Conservation (phyloP, 2,888 invertebrate genomes). For the Scaptomyza parva region DNA sequence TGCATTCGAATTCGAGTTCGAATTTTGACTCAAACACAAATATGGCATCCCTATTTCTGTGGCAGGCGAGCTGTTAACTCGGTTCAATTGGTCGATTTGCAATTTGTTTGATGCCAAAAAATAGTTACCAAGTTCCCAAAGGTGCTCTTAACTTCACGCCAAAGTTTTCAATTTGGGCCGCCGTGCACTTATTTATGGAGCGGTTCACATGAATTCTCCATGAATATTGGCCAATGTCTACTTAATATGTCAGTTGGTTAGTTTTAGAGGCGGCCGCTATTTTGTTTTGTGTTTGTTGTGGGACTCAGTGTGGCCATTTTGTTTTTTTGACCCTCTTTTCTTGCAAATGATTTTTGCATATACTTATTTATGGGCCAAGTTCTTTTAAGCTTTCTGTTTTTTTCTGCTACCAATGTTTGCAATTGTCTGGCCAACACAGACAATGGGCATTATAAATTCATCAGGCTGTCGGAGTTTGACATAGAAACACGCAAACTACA, state of each 20-base stretch:
- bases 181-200: constrained; percentile 56
- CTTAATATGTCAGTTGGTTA: constrained; percentile 72
- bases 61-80: constrained; percentile 70
- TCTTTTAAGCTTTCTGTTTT: constrained; percentile 47
- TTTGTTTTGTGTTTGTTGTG: constrained; percentile 4
- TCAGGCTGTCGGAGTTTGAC: constrained; percentile 67
- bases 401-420: constrained; percentile 58
- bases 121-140: constrained; percentile 30
- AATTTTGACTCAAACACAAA: constrained; percentile 12
- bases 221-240: constrained; percentile 73
- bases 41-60: background rate
- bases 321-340: constrained; percentile 43
- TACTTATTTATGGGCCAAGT: constrained; percentile 63
- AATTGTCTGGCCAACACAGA: constrained; percentile 71
- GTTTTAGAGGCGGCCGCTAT: constrained; percentile 20
- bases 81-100: constrained; percentile 40
- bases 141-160: constrained; percentile 12
- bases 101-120: constrained; percentile 63
- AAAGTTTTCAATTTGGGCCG: constrained; percentile 21
- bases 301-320: constrained; percentile 45
- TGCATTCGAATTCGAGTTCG: no score
- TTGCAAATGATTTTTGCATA: constrained; percentile 45
- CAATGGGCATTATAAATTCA: constrained; percentile 80
- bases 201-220: constrained; percentile 56
- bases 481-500: constrained; percentile 43